Evolutionary conservation across 2,888 invertebrate genomes (phyloP), one percentile per base, ranked within the genome.

Genomic region (Micoletzkya japonica): DNA sequence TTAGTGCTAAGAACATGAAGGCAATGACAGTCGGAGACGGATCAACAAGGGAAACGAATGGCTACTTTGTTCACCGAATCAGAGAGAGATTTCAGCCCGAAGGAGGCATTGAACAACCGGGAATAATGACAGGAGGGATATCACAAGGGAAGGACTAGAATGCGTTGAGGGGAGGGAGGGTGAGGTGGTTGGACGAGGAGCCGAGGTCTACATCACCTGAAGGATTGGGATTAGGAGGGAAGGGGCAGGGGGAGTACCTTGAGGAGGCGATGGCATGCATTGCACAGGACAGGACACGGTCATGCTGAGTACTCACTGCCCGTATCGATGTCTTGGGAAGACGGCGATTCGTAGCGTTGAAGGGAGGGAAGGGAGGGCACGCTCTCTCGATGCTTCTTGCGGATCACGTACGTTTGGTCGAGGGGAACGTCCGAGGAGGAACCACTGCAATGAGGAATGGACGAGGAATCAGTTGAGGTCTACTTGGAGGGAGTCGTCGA

Each of bases 131-230:
- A n/a, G n/a, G n/a, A n/a, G n/a, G n/a, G n/a, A n/a, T n/a, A n/a
- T n/a, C n/a, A n/a, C n/a, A n/a, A n/a, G n/a, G n/a, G n/a, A n/a
- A n/a, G n/a, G n/a, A n/a, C n/a, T 14, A 68, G 57, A 68, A 68
- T n/a, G 58, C 58, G 32, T 68, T 68, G 30, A 68, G 49, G 26
- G 57, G 68, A 39, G 68, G 68, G n/a, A 68, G 68, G 34, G 57
- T 57, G 7, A 30, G 68, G 49, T 57, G 58, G 4, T 37, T 68
- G 32, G n/a, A n/a, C n/a, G 68, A 58, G 30, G 58, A 68, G 24
- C 32, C 57, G 49, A 68, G 20, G 17, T 68, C 68, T 57, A 68
- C 68, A 17, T 68, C 68, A 36, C 68, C 68, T 68, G 57, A 68
- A 44, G n/a, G n/a, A n/a, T 6, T 52, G 17, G n/a, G n/a, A n/a